Evolutionary conservation across 2,888 invertebrate genomes (phyloP), one percentile per base, ranked within the genome.

Genomic region (Drosophila infuscata): DNA sequence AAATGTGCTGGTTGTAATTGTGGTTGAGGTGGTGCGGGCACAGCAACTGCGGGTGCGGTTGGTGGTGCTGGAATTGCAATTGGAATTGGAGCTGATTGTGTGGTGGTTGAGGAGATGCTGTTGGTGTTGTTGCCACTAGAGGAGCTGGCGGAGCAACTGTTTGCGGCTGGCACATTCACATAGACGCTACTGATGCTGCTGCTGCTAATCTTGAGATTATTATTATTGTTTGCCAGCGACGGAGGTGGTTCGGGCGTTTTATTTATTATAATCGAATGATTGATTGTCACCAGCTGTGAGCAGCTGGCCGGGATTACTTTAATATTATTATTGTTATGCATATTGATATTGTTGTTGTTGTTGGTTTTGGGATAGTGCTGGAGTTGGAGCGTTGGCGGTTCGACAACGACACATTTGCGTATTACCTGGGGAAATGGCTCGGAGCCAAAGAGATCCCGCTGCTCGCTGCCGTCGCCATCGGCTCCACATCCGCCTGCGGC

Each of bases 401-500:
- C 85, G 57, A 38, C 83, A 51, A 78, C 79, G 73, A 81, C 75
- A 83, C 91, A 90, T 81, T 91, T 91, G 70, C 90, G 88, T 78
- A 93, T 90, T 91, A 93, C 91, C 91, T 93, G 91, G 68, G 92
- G 93, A 84, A 93, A 93, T 61, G 93, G 93, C 73, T 93, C 93
- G 36, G 91, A 92, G 66, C 92, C 93, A 68, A 93, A 93, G 36
- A 93, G 88, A 86, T 93, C 93, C 36, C 91, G 82, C 63, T 91
- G 87, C 15, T 83, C 79, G 8, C 25, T 25, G 25, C 8, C 46
- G 25, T 46, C 46, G 4, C 46, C 20, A 46, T 41, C 41, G 17
- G 17, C 8, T 9, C 20, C 46, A 15, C 20, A 12, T 46, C 15
- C 20, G 2, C 20, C 20, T 25, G 20, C 8, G 25, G 46, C 46